These are phyloP conservation scores for Polydrusus pterygomalis DNA, from an alignment of 2,888 invertebrate genomes.

Conservation along the genomic window DNA sequence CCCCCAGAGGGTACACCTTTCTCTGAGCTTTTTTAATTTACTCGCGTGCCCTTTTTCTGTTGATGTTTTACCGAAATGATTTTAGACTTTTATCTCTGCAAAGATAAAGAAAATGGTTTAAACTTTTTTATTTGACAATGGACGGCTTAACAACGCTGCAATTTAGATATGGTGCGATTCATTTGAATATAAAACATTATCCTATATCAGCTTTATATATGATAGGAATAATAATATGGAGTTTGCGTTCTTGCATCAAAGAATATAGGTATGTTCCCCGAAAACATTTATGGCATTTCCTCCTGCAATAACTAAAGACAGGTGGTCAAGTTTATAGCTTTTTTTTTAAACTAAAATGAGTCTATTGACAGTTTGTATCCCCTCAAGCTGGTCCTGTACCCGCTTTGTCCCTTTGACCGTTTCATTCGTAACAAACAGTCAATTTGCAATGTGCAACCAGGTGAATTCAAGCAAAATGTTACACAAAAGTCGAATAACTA, in stretches of 20 bases:
- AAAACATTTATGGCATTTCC: too few relatives aligned
- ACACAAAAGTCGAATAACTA: conserved; percentile 65
- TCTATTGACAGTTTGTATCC: neutral
- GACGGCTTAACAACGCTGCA: too few relatives aligned
- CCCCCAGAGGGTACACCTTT: conserved; percentile 12
- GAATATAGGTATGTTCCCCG: too few relatives aligned
- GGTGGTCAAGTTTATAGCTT: too few relatives aligned
- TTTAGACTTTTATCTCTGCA: neutral
- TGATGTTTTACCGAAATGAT: neutral
- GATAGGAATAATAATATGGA: too few relatives aligned
- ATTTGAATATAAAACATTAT: too few relatives aligned
- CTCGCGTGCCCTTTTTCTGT: neutral
- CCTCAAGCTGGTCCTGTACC: conserved; percentile 24
- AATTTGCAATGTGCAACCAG: conserved; percentile 60
- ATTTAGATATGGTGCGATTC: too few relatives aligned
- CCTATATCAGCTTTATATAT: too few relatives aligned
- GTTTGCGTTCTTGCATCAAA: too few relatives aligned
- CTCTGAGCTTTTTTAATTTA: neutral
- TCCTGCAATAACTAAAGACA: too few relatives aligned
- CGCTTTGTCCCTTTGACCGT: conserved; percentile 38
- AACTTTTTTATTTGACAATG: too few relatives aligned
- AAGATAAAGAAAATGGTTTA: neutral
- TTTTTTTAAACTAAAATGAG: too few relatives aligned
- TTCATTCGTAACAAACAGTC: conserved; percentile 39
- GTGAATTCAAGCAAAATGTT: conserved; percentile 63